Percentiles rank a stretch among this genome's conserved stretches.
Evolutionary conservation across 2,113 vertebrate genomes (phyloP).

Genomic region (Chaetodon trifascialis): DNA sequence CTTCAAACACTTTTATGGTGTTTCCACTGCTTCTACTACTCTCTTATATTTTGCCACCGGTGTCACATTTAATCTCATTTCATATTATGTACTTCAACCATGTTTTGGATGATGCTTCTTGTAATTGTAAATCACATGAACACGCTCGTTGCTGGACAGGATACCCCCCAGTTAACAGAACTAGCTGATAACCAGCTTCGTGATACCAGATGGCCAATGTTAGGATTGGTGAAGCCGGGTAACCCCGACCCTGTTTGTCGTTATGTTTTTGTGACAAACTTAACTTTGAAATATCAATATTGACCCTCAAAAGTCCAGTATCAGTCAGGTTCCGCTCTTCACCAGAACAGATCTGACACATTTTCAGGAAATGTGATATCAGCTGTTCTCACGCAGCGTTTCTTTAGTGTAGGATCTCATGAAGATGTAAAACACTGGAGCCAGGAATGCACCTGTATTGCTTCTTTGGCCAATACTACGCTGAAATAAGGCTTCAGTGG

Average conservation of each 20-base stretch:
- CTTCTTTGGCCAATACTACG: neutral
- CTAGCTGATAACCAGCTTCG: neutral
- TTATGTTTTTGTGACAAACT: neutral
- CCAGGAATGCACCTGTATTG: neutral
- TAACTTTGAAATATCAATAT: neutral
- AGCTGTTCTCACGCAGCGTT: neutral
- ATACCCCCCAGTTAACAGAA: neutral
- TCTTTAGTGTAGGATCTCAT: neutral
- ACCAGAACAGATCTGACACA: constrained; percentile 2
- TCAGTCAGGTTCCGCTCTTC: neutral
- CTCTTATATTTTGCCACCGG: neutral
- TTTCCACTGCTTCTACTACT: neutral
- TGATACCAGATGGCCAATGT: neutral
- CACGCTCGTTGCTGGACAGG: neutral
- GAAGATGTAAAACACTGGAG: constrained; percentile 12
- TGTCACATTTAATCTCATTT: neutral
- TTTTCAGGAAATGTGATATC: constrained; percentile 13
- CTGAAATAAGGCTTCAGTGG: neutral
- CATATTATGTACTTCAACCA: too few species aligned
- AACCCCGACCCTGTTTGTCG: neutral
- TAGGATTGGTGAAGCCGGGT: neutral
- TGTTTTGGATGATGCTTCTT: neutral
- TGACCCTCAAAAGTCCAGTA: neutral
- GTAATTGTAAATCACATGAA: neutral
- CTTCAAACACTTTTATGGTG: neutral